Base-by-base conservation (phyloP, 1,140 invertebrate species). In the Brachionus asplanchnoidis region DNA sequence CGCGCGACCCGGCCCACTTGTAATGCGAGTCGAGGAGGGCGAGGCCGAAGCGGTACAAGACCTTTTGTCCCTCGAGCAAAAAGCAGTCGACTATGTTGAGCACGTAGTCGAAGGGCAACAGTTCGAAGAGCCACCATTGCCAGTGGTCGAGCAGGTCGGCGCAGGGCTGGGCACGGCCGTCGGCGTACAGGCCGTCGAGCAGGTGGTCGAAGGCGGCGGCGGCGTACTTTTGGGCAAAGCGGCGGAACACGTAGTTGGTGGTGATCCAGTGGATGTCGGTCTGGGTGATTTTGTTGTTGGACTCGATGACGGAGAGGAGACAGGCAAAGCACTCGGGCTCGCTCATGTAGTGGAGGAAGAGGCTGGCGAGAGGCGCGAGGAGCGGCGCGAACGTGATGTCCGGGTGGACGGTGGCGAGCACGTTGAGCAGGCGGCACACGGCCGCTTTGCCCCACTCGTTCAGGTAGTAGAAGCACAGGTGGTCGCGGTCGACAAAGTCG, bases 351-450 rank as follows among this genome's bases (percentile, higher is more conserved):
- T 84, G 84, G 11, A 84, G 28, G 60, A 73, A 84, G 11, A 84
- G 44, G 23, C 60, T 42, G n/a, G 84, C 66, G 1, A 84, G 17
- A 6, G 84, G 84, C 11, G n/a, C 28, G 11, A 84, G 50, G 3
- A 84, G 17, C 53, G 84, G 84, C 42, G 84, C 66, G n/a, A 53
- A 84, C 26, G 84, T 84, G 23, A 84, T 84, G 42, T 84, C 66
- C 9, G 84, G 84, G 28, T 84, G 66, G 12, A 70, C 46, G 23
- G 46, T 73, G 42, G 84, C 84, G 7, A 84, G 42, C 8, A 84
- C 84, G 26, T 68, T 84, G 40, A 84, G n/a, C 14, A 84, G 23
- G 9, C 84, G 42, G 36, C 11, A 70, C 23, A 75, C 68, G 12
- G 84, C 68, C 12, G 23, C 23, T 78, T 75, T 73, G 12, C 84